Evolutionary conservation across 2,888 invertebrate genomes (phyloP).

Genomic region (Cerceris rybyensis): DNA sequence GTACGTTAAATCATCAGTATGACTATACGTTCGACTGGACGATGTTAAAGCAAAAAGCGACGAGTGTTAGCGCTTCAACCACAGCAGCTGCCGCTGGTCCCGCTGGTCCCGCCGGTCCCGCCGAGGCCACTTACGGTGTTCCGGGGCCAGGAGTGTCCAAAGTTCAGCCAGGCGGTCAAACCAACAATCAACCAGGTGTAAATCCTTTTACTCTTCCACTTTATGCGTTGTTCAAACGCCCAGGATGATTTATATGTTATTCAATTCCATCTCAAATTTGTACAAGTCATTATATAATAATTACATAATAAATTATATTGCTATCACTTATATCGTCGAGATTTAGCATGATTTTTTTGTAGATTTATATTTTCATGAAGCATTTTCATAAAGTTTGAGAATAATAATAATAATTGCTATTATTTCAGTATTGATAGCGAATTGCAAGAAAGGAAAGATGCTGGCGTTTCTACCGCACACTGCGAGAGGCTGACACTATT

Average conservation of each 20-base stretch:
- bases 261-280: not conserved
- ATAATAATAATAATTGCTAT: no score
- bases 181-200: slow-evolving; percentile 75
- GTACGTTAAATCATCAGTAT: slow-evolving; percentile 99
- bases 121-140: slow-evolving; percentile 58
- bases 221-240: no score
- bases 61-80: slow-evolving; percentile 80
- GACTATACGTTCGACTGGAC: slow-evolving; percentile 99
- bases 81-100: slow-evolving; percentile 49
- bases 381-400: no score
- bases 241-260: not conserved
- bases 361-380: no score
- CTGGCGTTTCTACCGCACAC: no score
- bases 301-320: no score
- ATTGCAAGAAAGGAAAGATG: no score
- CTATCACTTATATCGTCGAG: no score
- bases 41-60: slow-evolving; percentile 96
- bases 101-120: slow-evolving; percentile 52
- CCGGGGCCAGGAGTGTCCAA: slow-evolving; percentile 71
- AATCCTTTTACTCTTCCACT: no score
- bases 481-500: not conserved
- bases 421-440: no score
- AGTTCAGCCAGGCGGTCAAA: slow-evolving; percentile 68
- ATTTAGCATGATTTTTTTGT: no score
- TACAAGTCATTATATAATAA: no score